Evolutionary conservation across 2,797 vertebrate genomes (phyloP), one percentile per base, ranked within the genome.

Genomic region (Gallinago stenura): DNA sequence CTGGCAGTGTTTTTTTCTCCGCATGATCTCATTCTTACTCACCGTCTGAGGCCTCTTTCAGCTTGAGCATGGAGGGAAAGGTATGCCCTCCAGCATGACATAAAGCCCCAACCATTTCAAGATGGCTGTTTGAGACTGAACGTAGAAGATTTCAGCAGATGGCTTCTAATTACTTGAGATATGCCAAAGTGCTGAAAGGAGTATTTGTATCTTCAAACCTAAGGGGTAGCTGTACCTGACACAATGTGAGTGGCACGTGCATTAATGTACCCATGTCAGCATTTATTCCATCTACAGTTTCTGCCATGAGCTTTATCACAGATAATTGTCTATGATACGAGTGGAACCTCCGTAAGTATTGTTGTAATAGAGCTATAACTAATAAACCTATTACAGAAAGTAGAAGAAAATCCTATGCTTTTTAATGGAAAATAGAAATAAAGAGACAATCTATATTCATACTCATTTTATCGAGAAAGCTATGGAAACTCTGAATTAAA

Each of bases 91-190:
- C 91, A 94, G 95, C 90, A 0, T 54, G 77, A 94, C 92, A 93
- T 90, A 82, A 95, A 95, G 77, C 64, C 83, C 10, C 4, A 77
- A 35, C 90, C 66, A 93, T 90, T 96, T 95, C 94, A 97, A 94
- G 95, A 97, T 96, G 96, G 95, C 83, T 90, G 87, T 95, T 91
- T 95, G 89, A 90, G 85, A 70, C 71, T 79, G 93, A 95, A 82
- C 1, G 1, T 90, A 46, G 90, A 91, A 95, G 79, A 79, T 94
- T 95, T 97, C 94, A 96, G 94, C 96, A 97, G 96, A 96, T 95
- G 95, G 95, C 95, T 95, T 95, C 91, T 97, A 96, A 97, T 96
- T 97, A 96, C 94, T 95, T 96, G 83, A 96, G 94, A 95, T 93
- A 91, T 71, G 94, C 96, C 96, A 95, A 90, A 96, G 77, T 95